Base-by-base conservation (phyloP, 2,797 vertebrate genomes). In the Rhodeus uyekii region DNA sequence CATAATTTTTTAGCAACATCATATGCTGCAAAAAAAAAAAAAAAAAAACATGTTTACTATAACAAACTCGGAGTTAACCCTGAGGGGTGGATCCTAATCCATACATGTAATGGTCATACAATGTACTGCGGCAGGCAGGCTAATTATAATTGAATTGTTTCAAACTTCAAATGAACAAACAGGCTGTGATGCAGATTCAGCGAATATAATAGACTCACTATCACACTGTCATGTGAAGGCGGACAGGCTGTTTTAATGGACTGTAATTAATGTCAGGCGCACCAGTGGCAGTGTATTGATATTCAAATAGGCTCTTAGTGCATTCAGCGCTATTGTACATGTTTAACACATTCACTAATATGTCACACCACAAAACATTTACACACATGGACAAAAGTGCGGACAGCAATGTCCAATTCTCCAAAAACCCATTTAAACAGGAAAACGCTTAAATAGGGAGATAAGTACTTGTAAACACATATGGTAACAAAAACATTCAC, bases 261-360 rank as follows among this genome's bases (percentile, higher is more conserved):
- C 90, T 89, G 72, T 92, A 93, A 93, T 93, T 95, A 95, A 90
- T 81, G 84, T 91, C 92, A 92, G 87, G 79, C 88, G 86, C 38
- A 90, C 87, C 87, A 90, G 87, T 85, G 86, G 88, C 85, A 38
- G 78, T 77, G 72, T 87, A 89, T 93, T 92, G 87, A 91, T 90
- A 92, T 91, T 91, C 85, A 91, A 89, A 91, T 88, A 36, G 78
- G 36, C 78, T 83, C 38, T 72, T 63, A 72, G 72, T 87, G 85
- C 73, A 72, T 81, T 87, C 87, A 65, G 72, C 32, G 58, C 55
- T 46, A 46, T 80, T 73, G 53, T 63, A 38, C 78, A 55, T 65
- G 9, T 50, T 82, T 68, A 76, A 44, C 72, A 82, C 80, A 34
- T 58, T 58, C 48, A 16, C 63, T 58, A 44, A 36, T 82, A 24